Conservation (phyloP, 64 coral and sea anemone species). For the Stylophora pistillata region DNA sequence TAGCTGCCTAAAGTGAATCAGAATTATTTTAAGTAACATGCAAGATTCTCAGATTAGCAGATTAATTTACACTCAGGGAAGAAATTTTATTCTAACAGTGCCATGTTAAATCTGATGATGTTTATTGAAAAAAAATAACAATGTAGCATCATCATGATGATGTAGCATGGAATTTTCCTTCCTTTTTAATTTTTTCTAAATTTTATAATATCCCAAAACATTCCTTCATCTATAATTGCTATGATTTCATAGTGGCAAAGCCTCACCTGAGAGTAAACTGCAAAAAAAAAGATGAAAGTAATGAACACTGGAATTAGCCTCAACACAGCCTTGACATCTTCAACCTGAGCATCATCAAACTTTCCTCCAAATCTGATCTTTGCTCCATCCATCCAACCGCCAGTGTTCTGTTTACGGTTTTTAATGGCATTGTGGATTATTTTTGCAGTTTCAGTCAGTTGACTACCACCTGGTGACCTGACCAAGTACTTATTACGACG, state of each 20-base stretch:
- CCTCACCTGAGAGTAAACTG: slow-evolving; percentile 70
- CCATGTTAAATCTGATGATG: no score
- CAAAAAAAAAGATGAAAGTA: slow-evolving; percentile 70
- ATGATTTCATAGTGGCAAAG: background rate
- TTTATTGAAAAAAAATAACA: no score
- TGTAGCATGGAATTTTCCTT: no score
- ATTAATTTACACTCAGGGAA: no score
- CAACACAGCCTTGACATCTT: slow-evolving; percentile 71
- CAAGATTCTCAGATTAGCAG: no score
- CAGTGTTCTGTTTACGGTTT: background rate
- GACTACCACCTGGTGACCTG: slow-evolving; percentile 64
- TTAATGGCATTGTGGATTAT: slow-evolving; percentile 57
- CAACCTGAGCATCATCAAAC: slow-evolving; percentile 57
- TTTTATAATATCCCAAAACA: no score
- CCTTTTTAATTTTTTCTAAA: no score
- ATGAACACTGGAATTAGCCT: slow-evolving; percentile 67
- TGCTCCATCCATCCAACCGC: slow-evolving; percentile 50
- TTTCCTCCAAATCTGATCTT: slow-evolving; percentile 61
- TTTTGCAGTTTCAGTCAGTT: slow-evolving; percentile 54
- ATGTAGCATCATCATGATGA: no score
- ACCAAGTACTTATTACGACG: slow-evolving; percentile 66
- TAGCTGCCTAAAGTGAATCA: no score
- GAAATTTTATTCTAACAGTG: no score
- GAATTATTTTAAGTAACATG: no score
- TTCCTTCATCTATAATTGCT: no score